Evolutionary conservation across 2,888 invertebrate species (phyloP).

Genomic region (Kryphioiulus occultus): DNA sequence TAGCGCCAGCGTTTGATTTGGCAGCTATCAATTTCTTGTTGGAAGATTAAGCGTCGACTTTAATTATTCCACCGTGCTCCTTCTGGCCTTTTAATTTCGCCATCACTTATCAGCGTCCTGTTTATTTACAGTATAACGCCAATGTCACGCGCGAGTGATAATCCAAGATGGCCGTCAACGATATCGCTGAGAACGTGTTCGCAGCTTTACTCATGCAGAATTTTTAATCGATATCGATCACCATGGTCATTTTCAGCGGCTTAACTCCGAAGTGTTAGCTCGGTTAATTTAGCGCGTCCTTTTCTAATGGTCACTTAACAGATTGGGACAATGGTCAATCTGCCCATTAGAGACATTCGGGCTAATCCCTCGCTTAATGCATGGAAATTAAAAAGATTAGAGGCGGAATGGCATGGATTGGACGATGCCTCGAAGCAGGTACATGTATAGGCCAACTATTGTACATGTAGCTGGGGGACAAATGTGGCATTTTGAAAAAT

Average conservation of each 20-base stretch:
- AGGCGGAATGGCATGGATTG: not conserved
- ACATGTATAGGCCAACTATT: too few relatives aligned
- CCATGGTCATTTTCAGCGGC: not conserved
- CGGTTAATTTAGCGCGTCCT: not conserved
- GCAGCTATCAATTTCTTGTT: not conserved
- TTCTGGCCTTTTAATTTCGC: not conserved
- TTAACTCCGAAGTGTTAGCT: not conserved
- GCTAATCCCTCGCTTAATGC: constrained; percentile 5
- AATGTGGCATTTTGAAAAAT: not conserved
- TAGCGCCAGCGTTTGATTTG: not conserved
- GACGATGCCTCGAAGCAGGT: not conserved
- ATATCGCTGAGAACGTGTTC: not conserved
- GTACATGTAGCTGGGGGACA: too few relatives aligned
- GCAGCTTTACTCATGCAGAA: not conserved
- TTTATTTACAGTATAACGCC: not conserved
- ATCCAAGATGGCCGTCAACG: not conserved
- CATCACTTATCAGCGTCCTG: not conserved
- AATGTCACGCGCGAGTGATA: not conserved
- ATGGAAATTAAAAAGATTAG: not conserved
- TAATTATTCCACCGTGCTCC: not conserved
- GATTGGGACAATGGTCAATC: constrained; percentile 5
- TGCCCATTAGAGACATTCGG: not conserved
- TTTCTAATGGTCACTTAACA: not conserved
- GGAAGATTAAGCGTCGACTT: not conserved
- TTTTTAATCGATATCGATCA: not conserved